Evolutionary conservation across 1,140 invertebrate genomes (phyloP).

Genomic region (Brachionus calyciflorus): DNA sequence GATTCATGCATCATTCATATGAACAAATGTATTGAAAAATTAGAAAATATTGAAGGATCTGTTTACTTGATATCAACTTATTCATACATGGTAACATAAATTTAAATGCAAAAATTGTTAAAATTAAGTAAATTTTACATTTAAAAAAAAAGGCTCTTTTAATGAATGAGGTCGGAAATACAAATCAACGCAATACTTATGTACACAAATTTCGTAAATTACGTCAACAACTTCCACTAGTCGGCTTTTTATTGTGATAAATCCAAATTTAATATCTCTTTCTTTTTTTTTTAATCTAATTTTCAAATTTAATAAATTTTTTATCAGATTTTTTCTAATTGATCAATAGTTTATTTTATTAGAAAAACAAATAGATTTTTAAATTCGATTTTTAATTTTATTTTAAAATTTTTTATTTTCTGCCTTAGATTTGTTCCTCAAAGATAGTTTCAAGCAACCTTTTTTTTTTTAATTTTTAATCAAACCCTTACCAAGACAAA

Average conservation of each 20-base stretch:
- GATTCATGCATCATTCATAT: constrained; percentile 9
- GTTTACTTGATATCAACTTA: constrained; percentile 38
- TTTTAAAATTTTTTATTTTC: no score
- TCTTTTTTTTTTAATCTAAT: constrained; percentile 4
- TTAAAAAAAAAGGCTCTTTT: neutral
- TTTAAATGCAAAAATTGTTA: neutral
- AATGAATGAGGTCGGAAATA: neutral
- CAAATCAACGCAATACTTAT: neutral
- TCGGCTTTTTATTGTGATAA: constrained; percentile 4
- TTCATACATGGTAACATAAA: neutral
- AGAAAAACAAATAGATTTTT: constrained; percentile 18
- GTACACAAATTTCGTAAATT: constrained; percentile 38
- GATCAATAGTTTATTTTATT: no score
- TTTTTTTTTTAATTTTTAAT: no score
- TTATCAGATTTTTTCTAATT: no score
- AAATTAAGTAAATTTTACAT: neutral
- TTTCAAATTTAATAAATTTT: neutral
- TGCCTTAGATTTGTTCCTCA: no score
- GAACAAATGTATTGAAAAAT: constrained; percentile 37
- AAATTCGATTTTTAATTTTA: constrained; percentile 23
- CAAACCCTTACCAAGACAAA: constrained; percentile 36
- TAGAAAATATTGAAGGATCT: constrained; percentile 17
- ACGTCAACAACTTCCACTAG: constrained; percentile 22
- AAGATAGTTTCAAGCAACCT: no score
- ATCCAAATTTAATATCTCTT: neutral